Conservation (phyloP, 2,888 invertebrate genomes). For the Coenonympha glycerion region DNA sequence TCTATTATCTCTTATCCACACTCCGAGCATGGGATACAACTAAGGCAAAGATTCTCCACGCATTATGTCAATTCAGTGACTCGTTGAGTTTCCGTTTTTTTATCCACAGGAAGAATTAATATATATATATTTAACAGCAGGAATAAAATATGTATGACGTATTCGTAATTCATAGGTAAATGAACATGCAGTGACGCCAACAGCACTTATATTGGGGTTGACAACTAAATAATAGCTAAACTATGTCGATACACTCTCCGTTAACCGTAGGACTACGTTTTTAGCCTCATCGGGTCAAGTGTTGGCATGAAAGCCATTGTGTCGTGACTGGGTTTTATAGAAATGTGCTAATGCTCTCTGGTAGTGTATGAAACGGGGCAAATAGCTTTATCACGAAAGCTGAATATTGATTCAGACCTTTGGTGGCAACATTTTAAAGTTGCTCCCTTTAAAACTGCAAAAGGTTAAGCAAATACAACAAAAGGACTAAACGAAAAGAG, state of each 20-base stretch:
- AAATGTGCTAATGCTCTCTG: conserved; percentile 27
- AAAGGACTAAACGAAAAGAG: background rate
- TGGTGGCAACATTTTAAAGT: conserved; percentile 5
- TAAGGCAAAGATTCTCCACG: no score
- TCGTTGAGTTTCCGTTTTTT: no score
- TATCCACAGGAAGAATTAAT: no score
- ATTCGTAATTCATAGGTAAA: no score
- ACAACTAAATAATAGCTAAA: background rate
- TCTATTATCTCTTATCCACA: no score
- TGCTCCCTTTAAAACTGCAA: background rate
- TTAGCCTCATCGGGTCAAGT: conserved; percentile 19
- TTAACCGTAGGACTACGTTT: conserved; percentile 5
- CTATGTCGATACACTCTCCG: background rate
- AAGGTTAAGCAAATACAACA: background rate
- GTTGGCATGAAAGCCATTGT: conserved; percentile 21
- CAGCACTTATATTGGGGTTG: background rate
- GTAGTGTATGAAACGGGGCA: conserved; percentile 20
- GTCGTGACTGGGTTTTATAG: conserved; percentile 25
- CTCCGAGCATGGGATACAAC: no score
- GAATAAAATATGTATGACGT: no score
- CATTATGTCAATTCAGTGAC: no score
- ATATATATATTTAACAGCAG: no score
- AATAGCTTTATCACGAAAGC: conserved; percentile 24
- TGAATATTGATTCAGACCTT: conserved; percentile 22
- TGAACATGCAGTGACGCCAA: background rate